Conservation (phyloP, 2,888 invertebrate genomes). For the Endotricha flammealis region DNA sequence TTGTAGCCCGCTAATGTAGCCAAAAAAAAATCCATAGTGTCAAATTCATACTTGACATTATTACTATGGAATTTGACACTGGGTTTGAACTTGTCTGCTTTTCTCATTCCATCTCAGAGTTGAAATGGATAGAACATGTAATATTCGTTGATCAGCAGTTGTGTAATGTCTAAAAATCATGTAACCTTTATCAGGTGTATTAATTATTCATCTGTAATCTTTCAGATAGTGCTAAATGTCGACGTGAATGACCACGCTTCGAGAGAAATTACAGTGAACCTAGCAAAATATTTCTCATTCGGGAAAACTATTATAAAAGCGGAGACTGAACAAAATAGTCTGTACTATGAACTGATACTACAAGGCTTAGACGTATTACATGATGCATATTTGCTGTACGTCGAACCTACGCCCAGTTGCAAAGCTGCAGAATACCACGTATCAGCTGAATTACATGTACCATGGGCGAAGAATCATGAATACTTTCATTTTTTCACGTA, state of each 20-base stretch:
- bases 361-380: conserved; percentile 76
- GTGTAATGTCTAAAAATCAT: too few species aligned
- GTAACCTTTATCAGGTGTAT: too few species aligned
- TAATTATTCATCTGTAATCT: conserved; percentile 17
- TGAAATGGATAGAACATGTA: too few species aligned
- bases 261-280: conserved; percentile 43
- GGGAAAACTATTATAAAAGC: conserved; percentile 55
- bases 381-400: conserved; percentile 78
- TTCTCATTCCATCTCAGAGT: too few species aligned
- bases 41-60: too few species aligned
- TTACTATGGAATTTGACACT: too few species aligned
- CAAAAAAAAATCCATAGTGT: too few species aligned
- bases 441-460: conserved; percentile 79
- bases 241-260: conserved; percentile 79
- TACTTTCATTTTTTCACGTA: conserved; percentile 80
- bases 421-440: conserved; percentile 70
- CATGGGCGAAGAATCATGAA: conserved; percentile 82
- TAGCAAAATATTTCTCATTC: conserved; percentile 52
- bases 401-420: conserved; percentile 74
- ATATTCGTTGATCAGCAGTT: too few species aligned
- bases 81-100: too few species aligned
- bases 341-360: conserved; percentile 80
- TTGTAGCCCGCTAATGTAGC: too few species aligned
- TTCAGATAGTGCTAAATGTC: conserved; percentile 80
- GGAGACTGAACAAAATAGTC: conserved; percentile 75